Conservation (phyloP, 2,113 vertebrate genomes). For the Tor tambroides region DNA sequence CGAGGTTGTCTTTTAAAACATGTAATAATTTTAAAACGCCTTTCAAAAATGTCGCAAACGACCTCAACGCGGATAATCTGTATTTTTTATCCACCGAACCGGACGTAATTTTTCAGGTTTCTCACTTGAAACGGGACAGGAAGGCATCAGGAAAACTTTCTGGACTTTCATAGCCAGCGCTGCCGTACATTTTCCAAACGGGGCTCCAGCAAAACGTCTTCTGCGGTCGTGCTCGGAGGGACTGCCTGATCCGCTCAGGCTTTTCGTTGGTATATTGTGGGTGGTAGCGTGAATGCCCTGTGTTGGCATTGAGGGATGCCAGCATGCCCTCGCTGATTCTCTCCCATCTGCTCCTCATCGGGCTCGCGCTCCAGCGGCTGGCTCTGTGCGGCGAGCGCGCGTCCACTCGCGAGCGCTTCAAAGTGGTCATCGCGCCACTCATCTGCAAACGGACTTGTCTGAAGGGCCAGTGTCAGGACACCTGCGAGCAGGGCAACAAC, state of each 20-base stretch:
- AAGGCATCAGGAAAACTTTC: slow-evolving; percentile 11
- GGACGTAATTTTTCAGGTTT: slow-evolving; percentile 17
- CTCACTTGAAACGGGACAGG: background rate
- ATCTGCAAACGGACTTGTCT: slow-evolving; percentile 90
- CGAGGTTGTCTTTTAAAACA: background rate
- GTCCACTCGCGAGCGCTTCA: slow-evolving; percentile 87
- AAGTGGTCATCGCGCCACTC: slow-evolving; percentile 90
- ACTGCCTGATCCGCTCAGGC: background rate
- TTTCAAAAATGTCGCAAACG: slow-evolving; percentile 21
- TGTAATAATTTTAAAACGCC: background rate
- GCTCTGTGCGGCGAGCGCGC: slow-evolving; percentile 79
- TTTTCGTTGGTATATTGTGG: slow-evolving; percentile 44
- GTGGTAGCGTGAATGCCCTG: slow-evolving; percentile 54
- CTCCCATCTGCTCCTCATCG: slow-evolving; percentile 75
- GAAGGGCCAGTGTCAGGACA: slow-evolving; percentile 88
- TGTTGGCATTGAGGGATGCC: slow-evolving; percentile 73
- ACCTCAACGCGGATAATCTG: background rate
- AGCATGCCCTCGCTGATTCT: slow-evolving; percentile 77
- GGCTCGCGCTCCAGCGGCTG: slow-evolving; percentile 75
- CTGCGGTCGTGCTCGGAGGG: background rate
- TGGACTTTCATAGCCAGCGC: slow-evolving; percentile 17
- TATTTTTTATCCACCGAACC: slow-evolving; percentile 4
- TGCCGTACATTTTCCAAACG: slow-evolving; percentile 18
- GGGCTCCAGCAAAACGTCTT: slow-evolving; percentile 10
- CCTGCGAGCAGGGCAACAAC: slow-evolving; percentile 91